A percentile compares a stretch with the other conserved stretches of the same genome.
Evolutionary conservation across 2,113 vertebrate species (phyloP).

Genomic region (Catagonus wagneri): DNA sequence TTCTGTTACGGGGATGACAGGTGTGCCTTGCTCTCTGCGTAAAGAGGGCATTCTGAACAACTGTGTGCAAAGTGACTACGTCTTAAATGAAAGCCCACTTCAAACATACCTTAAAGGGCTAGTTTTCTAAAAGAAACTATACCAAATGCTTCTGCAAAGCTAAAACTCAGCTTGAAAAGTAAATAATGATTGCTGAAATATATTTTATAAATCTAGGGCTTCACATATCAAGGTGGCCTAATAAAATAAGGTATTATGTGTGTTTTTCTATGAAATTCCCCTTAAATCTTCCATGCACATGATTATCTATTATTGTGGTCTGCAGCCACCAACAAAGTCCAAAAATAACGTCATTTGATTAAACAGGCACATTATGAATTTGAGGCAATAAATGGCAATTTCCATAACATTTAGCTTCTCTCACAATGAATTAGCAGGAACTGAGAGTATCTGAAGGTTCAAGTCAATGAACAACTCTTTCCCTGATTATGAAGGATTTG

Average conservation of each 20-base stretch:
- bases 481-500: slow-evolving; percentile 65
- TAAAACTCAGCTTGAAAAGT: slow-evolving; percentile 33
- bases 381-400: slow-evolving; percentile 75
- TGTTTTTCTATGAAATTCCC: slow-evolving; percentile 36
- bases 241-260: neutral
- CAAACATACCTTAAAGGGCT: neutral
- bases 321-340: slow-evolving; percentile 63
- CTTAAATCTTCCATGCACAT: neutral
- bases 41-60: neutral
- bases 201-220: slow-evolving; percentile 12
- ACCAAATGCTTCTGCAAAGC: slow-evolving; percentile 6
- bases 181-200: slow-evolving; percentile 13
- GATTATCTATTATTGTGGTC: neutral
- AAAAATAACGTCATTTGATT: slow-evolving; percentile 80
- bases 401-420: slow-evolving; percentile 78
- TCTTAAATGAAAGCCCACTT: slow-evolving; percentile 31
- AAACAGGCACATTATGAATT: slow-evolving; percentile 69
- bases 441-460: slow-evolving; percentile 60
- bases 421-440: slow-evolving; percentile 68
- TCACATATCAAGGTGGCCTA: neutral
- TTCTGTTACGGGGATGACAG: neutral
- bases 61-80: neutral
- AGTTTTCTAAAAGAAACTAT: neutral
- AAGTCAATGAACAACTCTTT: slow-evolving; percentile 66
- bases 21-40: neutral